Evolutionary conservation across 2,888 invertebrate genomes (phyloP), one percentile per base, ranked within the genome.

Genomic region (Plusia festucae): DNA sequence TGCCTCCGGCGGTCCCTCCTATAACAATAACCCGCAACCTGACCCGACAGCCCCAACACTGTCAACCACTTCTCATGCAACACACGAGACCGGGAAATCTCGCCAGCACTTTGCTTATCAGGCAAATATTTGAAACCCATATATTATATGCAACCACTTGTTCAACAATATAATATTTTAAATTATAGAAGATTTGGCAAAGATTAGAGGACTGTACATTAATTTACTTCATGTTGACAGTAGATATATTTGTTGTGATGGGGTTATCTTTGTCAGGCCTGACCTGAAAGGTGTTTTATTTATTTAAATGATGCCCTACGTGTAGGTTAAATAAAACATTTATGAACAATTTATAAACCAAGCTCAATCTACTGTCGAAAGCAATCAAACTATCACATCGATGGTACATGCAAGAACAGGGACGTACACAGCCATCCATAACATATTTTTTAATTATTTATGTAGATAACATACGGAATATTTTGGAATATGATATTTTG

Each of bases 21-120:
- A 95, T 91, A 93, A 93, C 95, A 95, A 94, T 93, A 92, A 95
- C 95, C 95, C 95, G 94, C 88, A 92, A 88, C 92, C 93, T 93
- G 90, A 94, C 91, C 92, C 89, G 78, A 78, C 70, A 78, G 76
- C 83, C 85, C 83, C 79, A 79, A 77, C 67, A 81, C 72, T 70
- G 76, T 68, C 69, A 68, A 70, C 68, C 73, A 73, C 73, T 68
- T 76, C 64, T 62, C 64, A 65, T 68, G 67, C 62, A 66, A 76
- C 60, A 58, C 58, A 62, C 53, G 51, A 65, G 64, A 75, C 73
- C 63, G 60, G 65, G 65, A 76, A 74, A 64, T 67, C 65, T 72
- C 69, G 57, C 65, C 60, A 70, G 44, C 24, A 51, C 62, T 18
- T 71, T 49, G 59, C 4, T 65, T 57, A 52, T 65, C 30, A 55